Evolutionary conservation across 2,113 vertebrate genomes (phyloP), one percentile per base, ranked within the genome.

Genomic region (Halichoeres trimaculatus): DNA sequence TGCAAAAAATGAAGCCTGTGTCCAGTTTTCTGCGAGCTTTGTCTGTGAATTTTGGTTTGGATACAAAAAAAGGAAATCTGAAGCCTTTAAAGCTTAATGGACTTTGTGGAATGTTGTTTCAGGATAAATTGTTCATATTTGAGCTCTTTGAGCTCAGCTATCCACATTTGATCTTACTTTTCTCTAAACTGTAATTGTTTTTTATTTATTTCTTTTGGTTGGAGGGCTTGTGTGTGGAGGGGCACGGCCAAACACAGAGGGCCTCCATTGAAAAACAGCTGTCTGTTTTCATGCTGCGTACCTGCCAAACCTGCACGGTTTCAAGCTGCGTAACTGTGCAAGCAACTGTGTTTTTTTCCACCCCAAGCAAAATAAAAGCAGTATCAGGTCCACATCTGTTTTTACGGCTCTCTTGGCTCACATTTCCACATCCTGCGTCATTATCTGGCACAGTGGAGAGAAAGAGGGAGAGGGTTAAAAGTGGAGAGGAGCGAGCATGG

Each of bases 281-380:
- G 1, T 72, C 55, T 86, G 14, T 90, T 89, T 88, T 90, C 87
- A 62, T 45, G 54, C 90, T 48, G 84, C 16, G 74, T 90, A 93
- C 90, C 92, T 94, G 92, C 89, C 84, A 88, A 91, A 90, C 89
- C 85, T 90, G 71, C 81, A 66, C 63, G 47, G 87, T 48, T 78
- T 86, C 88, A 88, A 81, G 84, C 88, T 72, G 81, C 4, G 83
- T 69, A 43, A 75, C 81, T 76, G 51, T 45, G 43, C 43, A 8
- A 6, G 43, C 43, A 45, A 45, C 17, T 45, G 40, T 45, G 55
- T 76, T 64, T 80, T 79, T 63, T 77, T 77, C 65, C 76, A 84
- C 70, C 85, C 76, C 68, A 75, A 86, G 62, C 78, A 60, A 81
- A 89, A 84, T 72, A 74, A 8, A 56, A 84, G 67, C 59, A 26